These are phyloP conservation scores for Erynnis tages DNA, from an alignment of 2,888 invertebrate species.

Conservation along the genomic window DNA sequence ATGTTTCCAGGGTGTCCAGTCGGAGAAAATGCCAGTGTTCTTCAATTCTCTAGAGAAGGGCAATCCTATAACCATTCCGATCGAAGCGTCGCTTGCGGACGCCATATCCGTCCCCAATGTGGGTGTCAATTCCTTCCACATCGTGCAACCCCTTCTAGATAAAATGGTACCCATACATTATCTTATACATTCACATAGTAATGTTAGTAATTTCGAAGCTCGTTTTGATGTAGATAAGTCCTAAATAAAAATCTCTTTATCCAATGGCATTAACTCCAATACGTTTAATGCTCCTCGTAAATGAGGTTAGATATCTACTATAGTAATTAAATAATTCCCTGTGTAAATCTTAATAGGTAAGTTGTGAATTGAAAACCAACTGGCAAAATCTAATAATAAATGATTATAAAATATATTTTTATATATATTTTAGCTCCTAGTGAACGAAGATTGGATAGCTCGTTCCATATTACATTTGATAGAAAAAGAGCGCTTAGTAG, in stretches of 20 bases:
- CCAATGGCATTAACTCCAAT: constrained; percentile 77
- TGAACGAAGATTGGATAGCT: constrained; percentile 91
- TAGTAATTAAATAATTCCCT: no score
- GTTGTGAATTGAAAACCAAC: no score
- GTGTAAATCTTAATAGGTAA: no score
- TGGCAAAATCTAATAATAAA: no score
- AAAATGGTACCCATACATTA: no score
- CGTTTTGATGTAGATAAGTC: no score
- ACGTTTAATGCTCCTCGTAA: constrained; percentile 85
- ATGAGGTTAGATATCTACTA: no score
- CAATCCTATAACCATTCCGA: constrained; percentile 82
- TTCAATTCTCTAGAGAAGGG: constrained; percentile 86
- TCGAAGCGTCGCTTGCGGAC: constrained; percentile 88
- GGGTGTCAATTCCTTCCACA: constrained; percentile 90
- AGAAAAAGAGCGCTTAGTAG: constrained; percentile 91
- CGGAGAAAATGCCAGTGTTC: constrained; percentile 93
- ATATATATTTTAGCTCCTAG: constrained; percentile 83
- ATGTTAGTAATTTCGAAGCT: no score
- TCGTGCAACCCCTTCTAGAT: constrained; percentile 86
- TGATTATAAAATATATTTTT: no score
- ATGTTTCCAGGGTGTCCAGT: constrained; percentile 89
- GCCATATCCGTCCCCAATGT: constrained; percentile 91
- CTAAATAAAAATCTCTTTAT: no score
- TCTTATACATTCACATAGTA: no score
- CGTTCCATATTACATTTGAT: constrained; percentile 88